A percentile compares a stretch with the other conserved stretches of the same genome.
These are phyloP conservation scores for Origma solitaria DNA, from an alignment of 2,113 vertebrate genomes.

Conservation along the genomic window DNA sequence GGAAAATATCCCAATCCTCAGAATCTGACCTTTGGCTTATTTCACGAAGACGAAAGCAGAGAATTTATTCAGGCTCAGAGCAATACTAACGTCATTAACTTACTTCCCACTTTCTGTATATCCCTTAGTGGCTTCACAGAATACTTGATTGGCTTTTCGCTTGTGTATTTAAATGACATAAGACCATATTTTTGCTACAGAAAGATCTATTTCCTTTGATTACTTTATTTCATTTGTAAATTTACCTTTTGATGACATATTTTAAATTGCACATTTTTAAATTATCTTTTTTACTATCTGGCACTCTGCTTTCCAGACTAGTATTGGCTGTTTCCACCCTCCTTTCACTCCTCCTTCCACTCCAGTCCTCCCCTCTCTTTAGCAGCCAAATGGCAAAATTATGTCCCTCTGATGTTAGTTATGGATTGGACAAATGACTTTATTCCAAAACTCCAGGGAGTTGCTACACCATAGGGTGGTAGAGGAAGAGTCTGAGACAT, in stretches of 20 bases:
- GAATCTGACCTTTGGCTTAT: constrained; percentile 61
- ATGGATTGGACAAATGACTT: not conserved
- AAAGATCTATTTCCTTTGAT: not conserved
- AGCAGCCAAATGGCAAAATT: not conserved
- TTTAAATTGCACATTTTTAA: not conserved
- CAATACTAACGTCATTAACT: constrained; percentile 58
- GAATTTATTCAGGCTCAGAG: constrained; percentile 69
- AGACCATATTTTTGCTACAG: not conserved
- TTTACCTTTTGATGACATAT: not conserved
- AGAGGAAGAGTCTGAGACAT: not conserved
- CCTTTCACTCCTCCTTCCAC: not conserved
- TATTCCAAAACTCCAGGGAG: not conserved
- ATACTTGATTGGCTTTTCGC: constrained; percentile 37
- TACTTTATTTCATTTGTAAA: not conserved
- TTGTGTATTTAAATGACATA: constrained; percentile 48
- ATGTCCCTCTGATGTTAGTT: not conserved
- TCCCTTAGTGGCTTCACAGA: constrained; percentile 42
- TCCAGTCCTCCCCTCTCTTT: not conserved
- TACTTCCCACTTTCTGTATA: constrained; percentile 54
- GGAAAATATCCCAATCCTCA: constrained; percentile 58
- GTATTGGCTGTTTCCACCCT: not conserved
- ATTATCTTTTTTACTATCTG: not conserved
- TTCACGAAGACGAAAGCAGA: constrained; percentile 57
- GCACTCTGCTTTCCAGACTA: not conserved
- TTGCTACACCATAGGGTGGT: not conserved